A percentile compares a stretch with the other conserved stretches of the same genome.
These are phyloP conservation scores for Cyclophora punctaria DNA, from an alignment of 2,888 invertebrate genomes.

Conservation along the genomic window DNA sequence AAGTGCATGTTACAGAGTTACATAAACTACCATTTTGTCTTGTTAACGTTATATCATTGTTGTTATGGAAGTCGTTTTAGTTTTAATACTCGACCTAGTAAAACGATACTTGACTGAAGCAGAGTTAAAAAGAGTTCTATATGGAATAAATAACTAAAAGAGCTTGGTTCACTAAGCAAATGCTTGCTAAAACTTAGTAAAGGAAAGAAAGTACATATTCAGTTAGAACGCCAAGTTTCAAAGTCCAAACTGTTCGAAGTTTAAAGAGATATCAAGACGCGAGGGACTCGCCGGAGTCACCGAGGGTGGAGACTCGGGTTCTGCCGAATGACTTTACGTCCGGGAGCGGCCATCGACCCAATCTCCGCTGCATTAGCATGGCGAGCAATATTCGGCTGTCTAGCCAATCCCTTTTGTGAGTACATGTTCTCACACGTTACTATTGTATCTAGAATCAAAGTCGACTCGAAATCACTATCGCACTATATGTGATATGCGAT, in stretches of 20 bases:
- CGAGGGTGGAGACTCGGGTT: constrained; percentile 63
- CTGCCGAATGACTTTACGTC: constrained; percentile 71
- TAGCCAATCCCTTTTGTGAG: constrained; percentile 48
- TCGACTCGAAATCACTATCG: no score
- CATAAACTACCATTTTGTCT: not conserved
- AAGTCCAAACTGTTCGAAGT: no score
- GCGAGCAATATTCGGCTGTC: constrained; percentile 69
- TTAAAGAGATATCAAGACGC: constrained; percentile 22
- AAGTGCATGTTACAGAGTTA: no score
- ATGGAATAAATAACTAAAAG: no score
- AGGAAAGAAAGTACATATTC: not conserved
- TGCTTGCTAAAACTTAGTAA: no score
- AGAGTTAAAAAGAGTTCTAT: no score
- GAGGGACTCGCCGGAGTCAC: constrained; percentile 35
- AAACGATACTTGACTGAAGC: no score
- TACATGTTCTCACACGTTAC: constrained; percentile 26
- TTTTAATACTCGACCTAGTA: no score
- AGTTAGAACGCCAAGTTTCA: constrained; percentile 3
- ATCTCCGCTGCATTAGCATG: constrained; percentile 76
- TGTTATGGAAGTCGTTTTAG: no score
- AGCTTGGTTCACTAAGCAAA: no score
- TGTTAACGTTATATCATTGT: no score
- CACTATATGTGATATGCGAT: no score
- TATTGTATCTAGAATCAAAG: constrained; percentile 6
- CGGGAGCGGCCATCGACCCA: constrained; percentile 75